phyloP scores from a whole-genome alignment of 2,797 vertebrate species.

The Sebastes hubbsi region DNA sequence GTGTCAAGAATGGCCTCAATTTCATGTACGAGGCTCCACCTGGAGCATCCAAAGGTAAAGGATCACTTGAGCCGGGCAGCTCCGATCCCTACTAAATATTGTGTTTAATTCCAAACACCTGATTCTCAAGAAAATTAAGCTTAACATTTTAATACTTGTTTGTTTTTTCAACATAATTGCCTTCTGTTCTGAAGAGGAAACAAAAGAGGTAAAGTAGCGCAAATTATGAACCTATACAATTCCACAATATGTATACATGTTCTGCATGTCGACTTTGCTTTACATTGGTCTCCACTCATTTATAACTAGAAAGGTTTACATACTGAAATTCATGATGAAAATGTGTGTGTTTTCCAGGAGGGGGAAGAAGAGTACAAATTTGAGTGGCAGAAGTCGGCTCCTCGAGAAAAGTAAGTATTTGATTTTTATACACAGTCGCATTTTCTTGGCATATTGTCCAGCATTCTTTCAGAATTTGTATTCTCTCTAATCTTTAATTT shows the following conservation, averaged over 20 bases:
- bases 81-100: background rate
- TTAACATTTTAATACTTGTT: slow-evolving; percentile 13
- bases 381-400: slow-evolving; percentile 98
- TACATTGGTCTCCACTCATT: background rate
- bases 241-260: background rate
- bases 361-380: slow-evolving; percentile 97
- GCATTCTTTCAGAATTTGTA: background rate
- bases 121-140: background rate
- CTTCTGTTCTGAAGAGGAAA: slow-evolving; percentile 76
- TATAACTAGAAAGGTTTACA: background rate
- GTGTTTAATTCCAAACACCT: background rate
- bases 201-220: slow-evolving; percentile 78
- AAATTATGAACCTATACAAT: background rate
- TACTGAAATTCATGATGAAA: background rate
- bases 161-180: background rate
- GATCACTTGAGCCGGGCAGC: background rate
- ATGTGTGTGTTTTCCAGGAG: slow-evolving; percentile 78
- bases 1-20: slow-evolving; percentile 98
- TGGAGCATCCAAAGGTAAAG: slow-evolving; percentile 95
- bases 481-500: background rate
- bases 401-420: slow-evolving; percentile 93
- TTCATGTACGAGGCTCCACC: slow-evolving; percentile 99
- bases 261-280: background rate
- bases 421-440: background rate
- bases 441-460: background rate